A percentile compares a stretch with the other conserved stretches of the same genome.
These are phyloP conservation scores for Hydriomena furcata DNA, from an alignment of 2,888 invertebrate species.

Conservation along the genomic window DNA sequence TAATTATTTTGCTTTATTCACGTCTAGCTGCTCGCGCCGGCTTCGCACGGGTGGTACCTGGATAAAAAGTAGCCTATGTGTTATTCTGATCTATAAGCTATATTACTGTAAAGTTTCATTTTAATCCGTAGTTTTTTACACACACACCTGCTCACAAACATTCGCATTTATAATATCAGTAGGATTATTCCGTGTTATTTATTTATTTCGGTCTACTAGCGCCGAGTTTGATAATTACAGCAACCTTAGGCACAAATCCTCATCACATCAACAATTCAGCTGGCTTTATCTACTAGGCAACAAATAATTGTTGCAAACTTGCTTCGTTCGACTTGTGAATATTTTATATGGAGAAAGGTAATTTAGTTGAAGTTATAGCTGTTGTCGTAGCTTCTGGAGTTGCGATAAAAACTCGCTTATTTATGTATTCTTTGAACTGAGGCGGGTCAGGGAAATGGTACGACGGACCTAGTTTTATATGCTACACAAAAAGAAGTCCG, in stretches of 20 bases:
- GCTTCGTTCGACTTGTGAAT: conserved; percentile 45
- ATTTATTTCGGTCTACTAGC: too few species aligned
- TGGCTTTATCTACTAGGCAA: conserved; percentile 28
- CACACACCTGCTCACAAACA: too few species aligned
- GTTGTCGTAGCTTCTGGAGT: conserved; percentile 40
- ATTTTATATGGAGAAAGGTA: conserved; percentile 47
- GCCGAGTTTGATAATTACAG: conserved; percentile 1
- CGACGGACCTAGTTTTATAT: conserved; percentile 3
- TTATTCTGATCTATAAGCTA: too few species aligned
- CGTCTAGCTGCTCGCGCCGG: too few species aligned
- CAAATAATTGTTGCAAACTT: conserved; percentile 44
- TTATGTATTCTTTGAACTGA: conserved; percentile 39
- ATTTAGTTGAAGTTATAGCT: conserved; percentile 45
- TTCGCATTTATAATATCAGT: too few species aligned
- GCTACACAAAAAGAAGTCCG: conserved; percentile 8
- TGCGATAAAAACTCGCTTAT: conserved; percentile 41
- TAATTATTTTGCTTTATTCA: too few species aligned
- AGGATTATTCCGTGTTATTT: too few species aligned
- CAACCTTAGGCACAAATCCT: conserved; percentile 23
- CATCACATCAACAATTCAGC: conserved; percentile 35
- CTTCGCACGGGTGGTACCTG: too few species aligned
- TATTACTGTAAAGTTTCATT: too few species aligned
- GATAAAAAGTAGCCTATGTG: too few species aligned
- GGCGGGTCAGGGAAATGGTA: conserved; percentile 7
- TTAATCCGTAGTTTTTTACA: too few species aligned